Evolutionary conservation across 2,888 invertebrate genomes (phyloP).

Genomic region (Euphydryas editha): DNA sequence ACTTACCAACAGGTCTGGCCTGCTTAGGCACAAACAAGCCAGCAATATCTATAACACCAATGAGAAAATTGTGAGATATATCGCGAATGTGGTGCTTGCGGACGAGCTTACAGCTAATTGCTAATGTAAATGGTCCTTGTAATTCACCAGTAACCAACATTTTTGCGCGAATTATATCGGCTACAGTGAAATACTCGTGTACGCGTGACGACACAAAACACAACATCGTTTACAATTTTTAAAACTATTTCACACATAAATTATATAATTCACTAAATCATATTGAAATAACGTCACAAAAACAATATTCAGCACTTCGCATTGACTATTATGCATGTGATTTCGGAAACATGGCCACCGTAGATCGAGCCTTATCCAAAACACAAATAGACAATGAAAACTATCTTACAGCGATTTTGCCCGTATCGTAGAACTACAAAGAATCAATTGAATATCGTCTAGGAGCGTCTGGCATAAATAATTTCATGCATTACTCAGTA

Average conservation of each 20-base stretch:
- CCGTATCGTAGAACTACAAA: conserved; percentile 65
- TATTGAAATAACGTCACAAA: conserved; percentile 64
- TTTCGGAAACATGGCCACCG: conserved; percentile 81
- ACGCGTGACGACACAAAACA: conserved; percentile 61
- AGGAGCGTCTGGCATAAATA: conserved; percentile 75
- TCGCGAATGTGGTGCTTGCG: conserved; percentile 76
- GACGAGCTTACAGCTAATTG: conserved; percentile 69
- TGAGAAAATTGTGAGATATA: conserved; percentile 75
- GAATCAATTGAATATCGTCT: conserved; percentile 73
- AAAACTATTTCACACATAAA: conserved; percentile 59
- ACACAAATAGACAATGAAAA: conserved; percentile 77
- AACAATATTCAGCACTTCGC: conserved; percentile 65
- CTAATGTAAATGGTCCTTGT: conserved; percentile 80
- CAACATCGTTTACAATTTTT: conserved; percentile 58
- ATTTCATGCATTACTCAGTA: conserved; percentile 81
- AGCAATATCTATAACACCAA: conserved; percentile 89
- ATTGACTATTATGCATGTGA: conserved; percentile 76
- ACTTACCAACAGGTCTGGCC: conserved; percentile 90
- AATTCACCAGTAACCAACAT: conserved; percentile 76
- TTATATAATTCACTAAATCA: conserved; percentile 74
- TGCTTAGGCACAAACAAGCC: conserved; percentile 89
- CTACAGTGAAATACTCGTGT: conserved; percentile 56
- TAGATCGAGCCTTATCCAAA: conserved; percentile 69
- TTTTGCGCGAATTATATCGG: conserved; percentile 79
- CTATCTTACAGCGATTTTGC: conserved; percentile 62